Evolutionary conservation across 1,140 invertebrate genomes (phyloP), one percentile per base, ranked within the genome.

Genomic region (Euwallacea fornicatus): DNA sequence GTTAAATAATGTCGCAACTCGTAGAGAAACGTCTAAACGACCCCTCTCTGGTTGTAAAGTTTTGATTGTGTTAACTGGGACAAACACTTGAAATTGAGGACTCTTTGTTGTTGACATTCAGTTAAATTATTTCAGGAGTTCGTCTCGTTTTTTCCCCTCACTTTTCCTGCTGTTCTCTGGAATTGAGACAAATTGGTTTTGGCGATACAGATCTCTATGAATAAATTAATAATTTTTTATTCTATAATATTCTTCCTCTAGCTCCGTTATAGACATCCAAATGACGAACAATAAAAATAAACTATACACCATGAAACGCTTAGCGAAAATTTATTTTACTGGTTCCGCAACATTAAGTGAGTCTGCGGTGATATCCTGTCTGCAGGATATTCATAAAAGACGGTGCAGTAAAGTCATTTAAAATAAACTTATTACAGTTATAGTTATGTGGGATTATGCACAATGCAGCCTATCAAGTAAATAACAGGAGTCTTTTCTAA

Each of bases 21-120:
- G 66, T 68, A 46, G 66, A 60, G 66, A 60, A 67, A 68, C 44
- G 66, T 68, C 66, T 68, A 33, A 68, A 68, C 42, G 55, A 60
- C 55, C 56, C 66, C 50, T 21, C 66, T 68, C 55, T 56, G 50
- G 66, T 68, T 68, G 66, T 68, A 64, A 73, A 73, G 60, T 73
- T 73, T 69, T 73, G 72, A 73, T 73, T 73, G 66, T 73, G 72
- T 73, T 73, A 73, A 73, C 72, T 73, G 72, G 72, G 64, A 73
- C 72, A 73, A 73, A 73, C 72, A 73, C 56, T 68, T 47, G 66
- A 68, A 59, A 68, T 68, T 53, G 55, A 68, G 66, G 15, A 68
- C 66, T 68, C 42, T 43, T 43, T 68, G 55, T 68, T 68, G 66
- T 68, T 68, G 66, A 68, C 66, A 60, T 60, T 68, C 13, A 21